A percentile compares a stretch with the other conserved stretches of the same genome.
phyloP scores from a whole-genome alignment of 2,888 invertebrate species.

The Chaitophorus viminalis region DNA sequence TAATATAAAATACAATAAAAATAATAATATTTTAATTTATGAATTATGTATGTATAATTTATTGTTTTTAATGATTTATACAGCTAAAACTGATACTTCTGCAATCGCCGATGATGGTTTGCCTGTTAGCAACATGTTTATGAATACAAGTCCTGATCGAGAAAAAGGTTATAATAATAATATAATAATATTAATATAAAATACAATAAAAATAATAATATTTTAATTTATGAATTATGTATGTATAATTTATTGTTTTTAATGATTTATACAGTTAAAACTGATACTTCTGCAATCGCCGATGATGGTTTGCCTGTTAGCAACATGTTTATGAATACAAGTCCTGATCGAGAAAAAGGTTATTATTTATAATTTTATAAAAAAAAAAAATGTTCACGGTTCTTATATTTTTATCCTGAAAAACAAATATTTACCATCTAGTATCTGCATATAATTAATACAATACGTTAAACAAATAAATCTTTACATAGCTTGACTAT shows the following conservation, averaged over 20 bases:
- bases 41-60: background rate
- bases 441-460: no score
- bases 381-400: no score
- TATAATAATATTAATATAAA: no score
- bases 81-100: background rate
- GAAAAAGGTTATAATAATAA: background rate
- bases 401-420: no score
- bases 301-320: background rate
- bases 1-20: no score
- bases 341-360: background rate
- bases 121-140: background rate
- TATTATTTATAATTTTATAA: no score
- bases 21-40: background rate
- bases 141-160: background rate
- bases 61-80: background rate
- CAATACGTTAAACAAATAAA: no score
- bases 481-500: no score
- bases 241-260: background rate
- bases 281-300: background rate
- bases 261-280: background rate
- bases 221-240: background rate
- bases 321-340: background rate
- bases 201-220: no score
- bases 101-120: background rate
- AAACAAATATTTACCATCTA: no score